phyloP scores from a whole-genome alignment of 2,888 invertebrate genomes.

The Desoria tigrina region DNA sequence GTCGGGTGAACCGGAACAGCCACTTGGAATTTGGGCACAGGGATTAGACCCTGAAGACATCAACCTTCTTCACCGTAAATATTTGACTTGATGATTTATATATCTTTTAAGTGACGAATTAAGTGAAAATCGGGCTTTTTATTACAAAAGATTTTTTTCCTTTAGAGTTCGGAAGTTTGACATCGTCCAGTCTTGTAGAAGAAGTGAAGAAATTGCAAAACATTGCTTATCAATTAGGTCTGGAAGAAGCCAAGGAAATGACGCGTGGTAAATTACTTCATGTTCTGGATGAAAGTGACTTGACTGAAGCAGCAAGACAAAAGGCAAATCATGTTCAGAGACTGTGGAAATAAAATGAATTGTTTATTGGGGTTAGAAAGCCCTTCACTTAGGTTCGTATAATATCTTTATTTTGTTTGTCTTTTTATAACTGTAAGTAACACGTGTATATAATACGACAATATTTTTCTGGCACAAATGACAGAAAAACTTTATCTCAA shows the following conservation, averaged over 20 bases:
- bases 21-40: conserved; percentile 66
- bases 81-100: conserved; percentile 6
- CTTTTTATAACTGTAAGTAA: no score
- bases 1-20: conserved; percentile 58
- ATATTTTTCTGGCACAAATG: no score
- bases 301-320: conserved; percentile 37
- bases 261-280: conserved; percentile 92
- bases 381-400: no score
- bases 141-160: conserved; percentile 21
- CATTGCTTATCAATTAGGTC: conserved; percentile 87
- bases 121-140: background rate
- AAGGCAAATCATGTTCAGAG: conserved; percentile 40
- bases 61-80: conserved; percentile 76
- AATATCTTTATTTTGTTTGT: no score
- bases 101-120: background rate
- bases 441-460: no score
- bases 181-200: conserved; percentile 80
- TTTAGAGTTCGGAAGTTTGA: conserved; percentile 65
- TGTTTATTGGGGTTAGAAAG: no score
- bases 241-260: conserved; percentile 95
- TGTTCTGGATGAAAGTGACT: conserved; percentile 60
- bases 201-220: conserved; percentile 94
- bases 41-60: conserved; percentile 73
- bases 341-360: conserved; percentile 37
- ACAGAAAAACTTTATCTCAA: no score